These are phyloP conservation scores for Leptopilina boulardi DNA, from an alignment of 1,140 invertebrate species.

Conservation along the genomic window DNA sequence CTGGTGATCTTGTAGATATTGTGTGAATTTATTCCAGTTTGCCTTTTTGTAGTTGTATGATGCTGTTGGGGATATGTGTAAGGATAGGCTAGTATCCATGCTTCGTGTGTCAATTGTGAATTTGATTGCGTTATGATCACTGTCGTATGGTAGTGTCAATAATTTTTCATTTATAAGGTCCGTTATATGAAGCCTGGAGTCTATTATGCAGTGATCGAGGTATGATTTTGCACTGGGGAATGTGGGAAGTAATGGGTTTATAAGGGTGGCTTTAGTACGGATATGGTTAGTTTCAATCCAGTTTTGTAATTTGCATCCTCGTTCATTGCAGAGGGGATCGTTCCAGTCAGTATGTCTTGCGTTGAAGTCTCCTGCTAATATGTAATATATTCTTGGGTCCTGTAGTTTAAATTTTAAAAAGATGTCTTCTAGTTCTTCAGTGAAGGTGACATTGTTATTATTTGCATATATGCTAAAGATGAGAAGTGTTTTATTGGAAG, in stretches of 20 bases:
- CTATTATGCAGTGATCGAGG: slow-evolving; percentile 32
- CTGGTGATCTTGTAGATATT: too few species aligned
- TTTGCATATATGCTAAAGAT: slow-evolving; percentile 41
- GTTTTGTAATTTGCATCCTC: slow-evolving; percentile 36
- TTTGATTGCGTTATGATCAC: slow-evolving; percentile 15
- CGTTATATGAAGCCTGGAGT: neutral
- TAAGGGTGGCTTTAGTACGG: slow-evolving; percentile 27
- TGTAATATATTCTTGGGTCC: slow-evolving; percentile 38
- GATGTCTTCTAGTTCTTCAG: too few species aligned
- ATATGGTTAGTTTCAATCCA: slow-evolving; percentile 37
- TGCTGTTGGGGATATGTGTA: too few species aligned
- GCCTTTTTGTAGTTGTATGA: too few species aligned
- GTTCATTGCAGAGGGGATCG: slow-evolving; percentile 36
- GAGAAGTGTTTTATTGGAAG: slow-evolving; percentile 32
- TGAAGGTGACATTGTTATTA: too few species aligned
- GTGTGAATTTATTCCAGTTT: too few species aligned
- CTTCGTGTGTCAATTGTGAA: too few species aligned
- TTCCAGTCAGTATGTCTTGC: slow-evolving; percentile 42
- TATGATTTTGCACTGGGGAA: slow-evolving; percentile 36
- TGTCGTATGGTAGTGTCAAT: neutral
- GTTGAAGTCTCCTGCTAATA: slow-evolving; percentile 47
- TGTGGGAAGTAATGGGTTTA: slow-evolving; percentile 33
- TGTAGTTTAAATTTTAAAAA: slow-evolving; percentile 32
- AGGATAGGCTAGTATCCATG: too few species aligned
- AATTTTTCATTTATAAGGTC: neutral